phyloP scores from a whole-genome alignment of 2,888 invertebrate species.

The Conomelus anceps region DNA sequence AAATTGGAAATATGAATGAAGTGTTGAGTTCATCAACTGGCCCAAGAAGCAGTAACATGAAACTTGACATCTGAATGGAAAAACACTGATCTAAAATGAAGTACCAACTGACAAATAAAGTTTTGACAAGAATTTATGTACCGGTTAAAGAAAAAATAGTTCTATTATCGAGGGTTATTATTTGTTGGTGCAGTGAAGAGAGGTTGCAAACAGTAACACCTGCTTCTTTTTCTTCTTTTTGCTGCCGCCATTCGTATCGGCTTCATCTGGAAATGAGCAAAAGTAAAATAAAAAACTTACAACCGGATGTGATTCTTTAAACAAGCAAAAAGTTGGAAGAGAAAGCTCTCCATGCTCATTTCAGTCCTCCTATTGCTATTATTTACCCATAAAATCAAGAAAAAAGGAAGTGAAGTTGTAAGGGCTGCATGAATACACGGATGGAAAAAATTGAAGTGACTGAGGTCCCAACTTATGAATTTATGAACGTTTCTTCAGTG shows the following conservation, averaged over 20 bases:
- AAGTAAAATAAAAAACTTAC: background rate
- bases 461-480: too few relatives aligned
- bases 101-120: background rate
- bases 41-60: background rate
- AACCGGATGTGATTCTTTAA: too few relatives aligned
- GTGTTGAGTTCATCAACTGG: background rate
- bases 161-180: background rate
- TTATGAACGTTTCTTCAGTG: too few relatives aligned
- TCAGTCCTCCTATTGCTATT: background rate
- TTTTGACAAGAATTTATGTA: background rate
- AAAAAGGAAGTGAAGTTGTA: too few relatives aligned
- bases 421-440: too few relatives aligned
- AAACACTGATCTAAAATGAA: background rate
- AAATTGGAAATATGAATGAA: background rate
- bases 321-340: background rate
- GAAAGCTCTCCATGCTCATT: background rate
- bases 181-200: slow-evolving; percentile 38
- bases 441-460: too few relatives aligned
- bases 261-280: slow-evolving; percentile 31
- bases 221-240: slow-evolving; percentile 65
- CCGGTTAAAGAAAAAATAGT: background rate
- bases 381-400: too few relatives aligned
- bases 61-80: too few relatives aligned
- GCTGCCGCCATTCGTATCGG: slow-evolving; percentile 38
- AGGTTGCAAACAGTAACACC: slow-evolving; percentile 66